Evolutionary conservation across 2,888 invertebrate genomes (phyloP), one percentile per base, ranked within the genome.

Genomic region (Andrena fulva): DNA sequence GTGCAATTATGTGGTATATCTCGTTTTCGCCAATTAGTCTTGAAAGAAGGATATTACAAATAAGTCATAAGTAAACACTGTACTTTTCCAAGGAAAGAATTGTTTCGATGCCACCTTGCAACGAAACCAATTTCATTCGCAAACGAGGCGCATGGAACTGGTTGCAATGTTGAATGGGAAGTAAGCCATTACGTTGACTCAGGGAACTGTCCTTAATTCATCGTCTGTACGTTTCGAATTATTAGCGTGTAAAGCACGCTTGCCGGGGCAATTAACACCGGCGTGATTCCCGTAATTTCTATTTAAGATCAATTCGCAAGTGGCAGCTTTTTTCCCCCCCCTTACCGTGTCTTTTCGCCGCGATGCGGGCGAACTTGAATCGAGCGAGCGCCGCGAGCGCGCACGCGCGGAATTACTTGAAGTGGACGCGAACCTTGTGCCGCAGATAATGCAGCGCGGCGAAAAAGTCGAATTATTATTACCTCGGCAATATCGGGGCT

Each of bases 121-220:
- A 82, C 62, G 73, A 78, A 77, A 80, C 73, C 82, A 63, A 78
- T 81, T 76, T 82, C 75, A 33, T 56, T 77, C 80, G 70, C 60
- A 73, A 71, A 20, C 68, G 56, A 33, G 71, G 73, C 20, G 56
- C 56, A 77, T 79, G 78, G 77, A 86, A 86, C 84, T 78, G 62
- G 79, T 76, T 78, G 31, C 87, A 80, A 68, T 80, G 79, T 48
- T 78, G 76, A 87, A 85, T 85, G 80, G 87, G 87, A 87, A 87
- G 87, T 87, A 77, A 85, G 84, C 74, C 77, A 87, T 87, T 87
- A 87, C 80, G 83, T 83, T 77, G 83, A 83, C 64, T 77, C 85
- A 79, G 87, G 87, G 87, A 87, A 85, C 85, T 85, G 87, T 83
- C 87, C 85, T 78, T 77, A 84, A 85, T 87, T 87, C 77, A 69